A percentile compares a stretch with the other conserved stretches of the same genome.
These are phyloP conservation scores for Agrotis ipsilon DNA, from an alignment of 2,888 invertebrate species.

Conservation along the genomic window DNA sequence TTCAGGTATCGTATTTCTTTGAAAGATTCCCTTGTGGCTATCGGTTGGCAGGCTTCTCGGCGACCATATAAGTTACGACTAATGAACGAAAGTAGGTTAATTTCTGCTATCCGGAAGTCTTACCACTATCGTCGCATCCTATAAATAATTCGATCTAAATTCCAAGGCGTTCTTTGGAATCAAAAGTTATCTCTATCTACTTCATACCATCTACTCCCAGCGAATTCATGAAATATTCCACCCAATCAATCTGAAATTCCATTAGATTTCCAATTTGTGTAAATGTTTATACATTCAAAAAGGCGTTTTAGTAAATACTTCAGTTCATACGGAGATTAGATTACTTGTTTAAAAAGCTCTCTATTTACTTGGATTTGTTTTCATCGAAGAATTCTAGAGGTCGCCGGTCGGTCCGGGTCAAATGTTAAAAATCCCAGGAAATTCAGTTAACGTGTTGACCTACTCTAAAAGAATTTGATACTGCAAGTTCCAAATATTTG, in stretches of 20 bases:
- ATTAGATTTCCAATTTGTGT: conserved; percentile 60
- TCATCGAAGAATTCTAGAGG: conserved; percentile 15
- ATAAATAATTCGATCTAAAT: conserved; percentile 44
- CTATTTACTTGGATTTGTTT: conserved; percentile 41
- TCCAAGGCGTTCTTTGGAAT: conserved; percentile 43
- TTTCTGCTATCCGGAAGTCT: conserved; percentile 38
- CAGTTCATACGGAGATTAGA: conserved; percentile 55
- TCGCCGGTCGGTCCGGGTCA: neutral
- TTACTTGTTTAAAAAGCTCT: conserved; percentile 49
- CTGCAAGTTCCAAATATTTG: conserved; percentile 3
- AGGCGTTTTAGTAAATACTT: conserved; percentile 47
- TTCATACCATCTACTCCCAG: conserved; percentile 16
- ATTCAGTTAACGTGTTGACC: conserved; percentile 8
- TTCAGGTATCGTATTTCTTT: conserved; percentile 25
- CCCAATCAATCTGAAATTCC: conserved; percentile 58
- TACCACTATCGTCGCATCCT: conserved; percentile 7
- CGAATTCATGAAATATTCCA: conserved; percentile 57
- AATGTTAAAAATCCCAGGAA: conserved; percentile 4
- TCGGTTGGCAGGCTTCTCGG: conserved; percentile 44
- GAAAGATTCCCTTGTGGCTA: conserved; percentile 41
- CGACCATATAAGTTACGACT: conserved; percentile 48
- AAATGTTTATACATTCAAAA: conserved; percentile 61
- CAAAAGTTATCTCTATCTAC: conserved; percentile 34
- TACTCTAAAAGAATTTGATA: conserved; percentile 22
- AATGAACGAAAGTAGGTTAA: conserved; percentile 50